These are phyloP conservation scores for Synanthedon vespiformis DNA, from an alignment of 2,888 invertebrate species.

Conservation along the genomic window DNA sequence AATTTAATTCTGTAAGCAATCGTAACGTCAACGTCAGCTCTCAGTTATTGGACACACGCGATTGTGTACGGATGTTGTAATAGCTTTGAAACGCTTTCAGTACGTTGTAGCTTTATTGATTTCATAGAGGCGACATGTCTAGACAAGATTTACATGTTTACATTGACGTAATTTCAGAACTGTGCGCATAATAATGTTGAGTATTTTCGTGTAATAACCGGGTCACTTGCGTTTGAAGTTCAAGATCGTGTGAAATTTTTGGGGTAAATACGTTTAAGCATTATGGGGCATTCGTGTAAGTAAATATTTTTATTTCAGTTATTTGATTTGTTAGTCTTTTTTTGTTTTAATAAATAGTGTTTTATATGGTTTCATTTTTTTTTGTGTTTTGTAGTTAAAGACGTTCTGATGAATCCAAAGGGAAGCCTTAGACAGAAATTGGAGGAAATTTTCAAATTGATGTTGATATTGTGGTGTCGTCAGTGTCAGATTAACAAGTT, in stretches of 20 bases:
- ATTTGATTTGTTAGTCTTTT: slow-evolving; percentile 2
- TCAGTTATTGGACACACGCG: slow-evolving; percentile 56
- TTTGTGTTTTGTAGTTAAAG: slow-evolving; percentile 42
- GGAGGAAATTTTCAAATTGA: slow-evolving; percentile 83
- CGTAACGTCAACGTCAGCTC: slow-evolving; percentile 52
- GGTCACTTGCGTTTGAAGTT: slow-evolving; percentile 21
- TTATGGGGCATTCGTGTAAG: slow-evolving; percentile 56
- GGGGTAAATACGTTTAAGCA: slow-evolving; percentile 8
- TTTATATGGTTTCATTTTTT: slow-evolving; percentile 10
- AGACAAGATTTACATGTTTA: slow-evolving; percentile 13
- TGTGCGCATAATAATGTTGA: slow-evolving; percentile 20
- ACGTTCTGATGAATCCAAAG: slow-evolving; percentile 39
- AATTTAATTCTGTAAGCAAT: slow-evolving; percentile 53
- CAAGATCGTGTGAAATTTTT: slow-evolving; percentile 15
- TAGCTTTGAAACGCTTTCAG: slow-evolving; percentile 29
- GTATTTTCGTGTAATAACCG: slow-evolving; percentile 18
- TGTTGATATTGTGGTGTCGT: slow-evolving; percentile 86
- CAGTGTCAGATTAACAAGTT: slow-evolving; percentile 78
- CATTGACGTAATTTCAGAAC: slow-evolving; percentile 30
- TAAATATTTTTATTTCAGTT: slow-evolving; percentile 9
- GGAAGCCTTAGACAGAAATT: slow-evolving; percentile 70
- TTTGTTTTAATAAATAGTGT: slow-evolving; percentile 3
- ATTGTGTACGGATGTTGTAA: slow-evolving; percentile 48
- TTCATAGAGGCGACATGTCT: slow-evolving; percentile 30
- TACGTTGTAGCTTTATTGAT: slow-evolving; percentile 44